Evolutionary conservation across 2,113 vertebrate genomes (phyloP).

Genomic region (Hippopotamus amphibius): DNA sequence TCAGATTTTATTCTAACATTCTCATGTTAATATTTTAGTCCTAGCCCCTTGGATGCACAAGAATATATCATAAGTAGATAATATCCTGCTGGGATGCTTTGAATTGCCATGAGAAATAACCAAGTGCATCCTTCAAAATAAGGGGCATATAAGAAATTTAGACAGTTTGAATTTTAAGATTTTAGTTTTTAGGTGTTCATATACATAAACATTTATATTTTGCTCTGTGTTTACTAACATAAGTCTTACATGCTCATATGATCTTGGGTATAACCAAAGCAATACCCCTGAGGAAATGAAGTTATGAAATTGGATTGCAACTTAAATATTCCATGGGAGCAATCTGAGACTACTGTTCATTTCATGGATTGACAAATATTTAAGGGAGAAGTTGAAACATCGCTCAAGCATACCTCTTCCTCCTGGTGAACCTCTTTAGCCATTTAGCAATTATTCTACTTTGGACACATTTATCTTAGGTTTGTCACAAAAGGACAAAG

Average conservation of each 20-base stretch:
- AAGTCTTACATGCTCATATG: neutral
- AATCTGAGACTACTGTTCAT: neutral
- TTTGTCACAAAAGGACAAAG: slow-evolving; percentile 16
- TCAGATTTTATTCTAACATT: slow-evolving; percentile 34
- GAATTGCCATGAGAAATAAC: slow-evolving; percentile 43
- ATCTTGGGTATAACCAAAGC: neutral
- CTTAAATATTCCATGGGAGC: slow-evolving; percentile 32
- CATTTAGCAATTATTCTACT: slow-evolving; percentile 17
- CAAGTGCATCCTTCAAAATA: neutral
- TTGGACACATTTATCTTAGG: slow-evolving; percentile 57
- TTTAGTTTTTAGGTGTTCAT: slow-evolving; percentile 12
- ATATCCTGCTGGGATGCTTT: slow-evolving; percentile 12
- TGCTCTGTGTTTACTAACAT: slow-evolving; percentile 5
- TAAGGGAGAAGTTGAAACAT: slow-evolving; percentile 32
- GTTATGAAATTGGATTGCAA: neutral
- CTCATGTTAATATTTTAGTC: neutral
- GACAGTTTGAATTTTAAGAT: neutral
- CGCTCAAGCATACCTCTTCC: neutral
- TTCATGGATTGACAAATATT: neutral
- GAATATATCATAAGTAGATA: neutral
- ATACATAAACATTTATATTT: slow-evolving; percentile 40
- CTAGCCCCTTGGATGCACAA: neutral
- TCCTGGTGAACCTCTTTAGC: neutral
- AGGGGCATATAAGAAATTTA: neutral
- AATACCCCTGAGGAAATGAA: neutral